A percentile compares a stretch with the other conserved stretches of the same genome.
Evolutionary conservation across 37 sponge, comb jelly and placozoan genomes (phyloP).

Genomic region (Geodia barretti): DNA sequence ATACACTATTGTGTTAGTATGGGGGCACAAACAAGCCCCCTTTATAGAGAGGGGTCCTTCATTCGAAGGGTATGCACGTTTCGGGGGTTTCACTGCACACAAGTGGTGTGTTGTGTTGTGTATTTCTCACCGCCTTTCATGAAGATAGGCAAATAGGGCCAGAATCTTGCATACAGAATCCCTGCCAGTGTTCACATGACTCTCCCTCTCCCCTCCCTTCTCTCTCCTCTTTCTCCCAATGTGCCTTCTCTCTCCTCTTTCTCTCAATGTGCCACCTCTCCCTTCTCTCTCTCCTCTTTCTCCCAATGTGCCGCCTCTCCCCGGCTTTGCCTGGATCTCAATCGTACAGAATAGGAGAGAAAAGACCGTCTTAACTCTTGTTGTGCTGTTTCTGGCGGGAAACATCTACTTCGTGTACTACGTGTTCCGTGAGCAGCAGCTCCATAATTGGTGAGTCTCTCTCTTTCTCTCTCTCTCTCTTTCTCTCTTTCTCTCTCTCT

Average conservation of each 20-base stretch:
- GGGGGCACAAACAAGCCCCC: no score
- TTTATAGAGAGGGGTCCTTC: no score
- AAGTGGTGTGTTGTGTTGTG: no score
- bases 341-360: conserved; percentile 62
- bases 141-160: no score
- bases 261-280: neutral
- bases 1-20: no score
- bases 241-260: neutral
- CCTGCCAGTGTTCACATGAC: neutral
- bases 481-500: neutral
- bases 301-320: neutral
- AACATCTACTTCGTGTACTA: conserved; percentile 89
- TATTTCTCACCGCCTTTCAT: no score
- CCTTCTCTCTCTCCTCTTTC: neutral
- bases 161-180: neutral
- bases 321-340: neutral
- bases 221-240: neutral
- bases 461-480: neutral
- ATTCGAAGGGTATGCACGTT: no score
- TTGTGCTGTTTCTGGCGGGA: conserved; percentile 70
- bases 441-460: conserved; percentile 78
- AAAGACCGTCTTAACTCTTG: conserved; percentile 30
- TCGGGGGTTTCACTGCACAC: no score
- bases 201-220: neutral
- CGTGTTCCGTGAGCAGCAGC: conserved; percentile 71